These are phyloP conservation scores for Drosophila biarmipes DNA, from an alignment of 1,140 invertebrate species.

Conservation along the genomic window DNA sequence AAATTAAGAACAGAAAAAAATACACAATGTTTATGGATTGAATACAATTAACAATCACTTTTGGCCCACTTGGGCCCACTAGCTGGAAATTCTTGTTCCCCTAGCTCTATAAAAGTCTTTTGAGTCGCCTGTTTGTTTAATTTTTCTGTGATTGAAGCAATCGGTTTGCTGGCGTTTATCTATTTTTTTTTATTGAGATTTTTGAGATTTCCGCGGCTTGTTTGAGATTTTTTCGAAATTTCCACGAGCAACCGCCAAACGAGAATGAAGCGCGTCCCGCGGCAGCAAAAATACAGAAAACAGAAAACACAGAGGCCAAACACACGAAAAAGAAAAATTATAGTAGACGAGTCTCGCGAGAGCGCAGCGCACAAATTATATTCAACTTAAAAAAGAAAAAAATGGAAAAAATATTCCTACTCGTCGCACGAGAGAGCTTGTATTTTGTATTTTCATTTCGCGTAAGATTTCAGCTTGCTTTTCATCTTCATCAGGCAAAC, in stretches of 20 bases:
- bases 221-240: slow-evolving; percentile 29
- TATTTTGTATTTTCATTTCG: slow-evolving; percentile 74
- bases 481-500: slow-evolving; percentile 59
- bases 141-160: neutral
- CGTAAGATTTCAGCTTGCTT: slow-evolving; percentile 59
- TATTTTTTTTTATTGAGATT: too few relatives aligned
- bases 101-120: neutral
- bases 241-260: slow-evolving; percentile 69
- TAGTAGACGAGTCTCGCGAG: slow-evolving; percentile 47
- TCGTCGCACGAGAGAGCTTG: slow-evolving; percentile 24
- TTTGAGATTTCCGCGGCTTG: slow-evolving; percentile 1
- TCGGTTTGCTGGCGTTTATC: slow-evolving; percentile 2
- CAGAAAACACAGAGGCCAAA: slow-evolving; percentile 68
- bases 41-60: slow-evolving; percentile 4
- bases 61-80: slow-evolving; percentile 39
- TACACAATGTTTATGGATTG: neutral
- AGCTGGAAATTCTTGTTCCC: neutral
- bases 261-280: slow-evolving; percentile 78
- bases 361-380: slow-evolving; percentile 64
- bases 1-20: slow-evolving; percentile 12
- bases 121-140: neutral
- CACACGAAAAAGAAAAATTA: slow-evolving; percentile 63
- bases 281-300: slow-evolving; percentile 73
- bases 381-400: slow-evolving; percentile 66
- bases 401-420: slow-evolving; percentile 35